Evolutionary conservation across 2,113 vertebrate genomes (phyloP).

Genomic region (Neodon shergylaensis): DNA sequence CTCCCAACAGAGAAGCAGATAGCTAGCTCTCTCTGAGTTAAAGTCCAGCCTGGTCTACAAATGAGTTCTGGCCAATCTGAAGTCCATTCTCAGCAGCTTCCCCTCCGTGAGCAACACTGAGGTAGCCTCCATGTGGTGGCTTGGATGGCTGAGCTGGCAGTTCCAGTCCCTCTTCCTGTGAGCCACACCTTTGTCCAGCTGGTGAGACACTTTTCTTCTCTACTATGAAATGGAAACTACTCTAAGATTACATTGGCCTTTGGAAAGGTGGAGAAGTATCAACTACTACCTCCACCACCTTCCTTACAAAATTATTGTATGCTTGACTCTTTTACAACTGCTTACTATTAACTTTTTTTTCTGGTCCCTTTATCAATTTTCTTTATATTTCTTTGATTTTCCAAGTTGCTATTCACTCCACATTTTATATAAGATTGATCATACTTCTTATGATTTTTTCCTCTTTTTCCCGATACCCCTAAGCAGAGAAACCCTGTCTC

Average conservation of each 20-base stretch:
- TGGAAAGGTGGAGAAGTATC: background rate
- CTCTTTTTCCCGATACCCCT: background rate
- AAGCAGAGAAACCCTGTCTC: background rate
- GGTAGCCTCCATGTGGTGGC: fast-evolving
- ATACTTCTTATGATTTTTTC: background rate
- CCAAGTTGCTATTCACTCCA: background rate
- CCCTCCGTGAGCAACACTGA: background rate
- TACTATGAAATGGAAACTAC: background rate
- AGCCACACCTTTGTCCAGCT: too few species aligned
- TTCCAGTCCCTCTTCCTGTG: background rate
- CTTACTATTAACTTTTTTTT: background rate
- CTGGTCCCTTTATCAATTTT: background rate
- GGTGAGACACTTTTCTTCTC: background rate
- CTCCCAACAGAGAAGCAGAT: too few species aligned
- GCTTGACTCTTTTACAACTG: background rate
- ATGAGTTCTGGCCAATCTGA: background rate
- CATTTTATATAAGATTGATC: background rate
- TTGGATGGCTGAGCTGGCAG: background rate
- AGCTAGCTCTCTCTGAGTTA: too few species aligned
- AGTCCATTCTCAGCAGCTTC: background rate
- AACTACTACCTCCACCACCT: too few species aligned
- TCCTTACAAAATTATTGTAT: background rate
- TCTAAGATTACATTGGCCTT: background rate
- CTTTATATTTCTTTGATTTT: background rate
- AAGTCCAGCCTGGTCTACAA: too few species aligned